Base-by-base conservation (phyloP, 2,888 invertebrate genomes). In the Synanthedon andrenaeformis region DNA sequence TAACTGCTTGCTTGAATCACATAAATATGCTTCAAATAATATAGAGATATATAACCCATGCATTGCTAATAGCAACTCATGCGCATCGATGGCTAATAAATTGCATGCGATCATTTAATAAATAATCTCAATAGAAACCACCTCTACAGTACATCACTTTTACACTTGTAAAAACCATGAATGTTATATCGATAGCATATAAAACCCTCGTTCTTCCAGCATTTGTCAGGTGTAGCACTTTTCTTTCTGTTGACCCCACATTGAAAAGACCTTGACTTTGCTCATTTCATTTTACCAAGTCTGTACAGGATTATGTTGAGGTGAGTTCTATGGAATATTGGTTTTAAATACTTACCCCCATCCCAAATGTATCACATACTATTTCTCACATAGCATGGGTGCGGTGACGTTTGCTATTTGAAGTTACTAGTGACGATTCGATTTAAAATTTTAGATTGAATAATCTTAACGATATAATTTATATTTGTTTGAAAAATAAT, bases 191-290 rank as follows among this genome's bases (percentile, higher is more conserved):
- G 76, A 72, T 59, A 59, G 74, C 73, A 76, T 66, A 69, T 63
- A 68, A 61, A 64, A 53, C 52, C 52, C 53, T 57, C 59, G 64
- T 78, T 85, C 90, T 91, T 90, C 90, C 85, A 91, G 91, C 90
- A 86, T 89, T 90, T 90, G 90, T 87, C 90, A 90, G 91, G 90
- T 71, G 86, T 89, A 83, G 89, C 89, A 80, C 76, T 79, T 76
- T 83, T 83, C 76, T 84, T 73, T 72, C 70, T 76, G 67, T 67
- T 70, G 62, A 56, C 45, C 45, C 14, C 12, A 14, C 45, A 13
- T 13, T 45, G n/a, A 13, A 52, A 23, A 19, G 19, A 52, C n/a
- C 35, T 19, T 52, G n/a, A 13, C 12, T 45, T 11, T 45, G 6
- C n/a, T 45, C 45, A 45, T 45, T 55, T 54, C 49, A 49, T 65